These are phyloP conservation scores for Passer montanus DNA, from an alignment of 2,113 vertebrate genomes.

Conservation along the genomic window DNA sequence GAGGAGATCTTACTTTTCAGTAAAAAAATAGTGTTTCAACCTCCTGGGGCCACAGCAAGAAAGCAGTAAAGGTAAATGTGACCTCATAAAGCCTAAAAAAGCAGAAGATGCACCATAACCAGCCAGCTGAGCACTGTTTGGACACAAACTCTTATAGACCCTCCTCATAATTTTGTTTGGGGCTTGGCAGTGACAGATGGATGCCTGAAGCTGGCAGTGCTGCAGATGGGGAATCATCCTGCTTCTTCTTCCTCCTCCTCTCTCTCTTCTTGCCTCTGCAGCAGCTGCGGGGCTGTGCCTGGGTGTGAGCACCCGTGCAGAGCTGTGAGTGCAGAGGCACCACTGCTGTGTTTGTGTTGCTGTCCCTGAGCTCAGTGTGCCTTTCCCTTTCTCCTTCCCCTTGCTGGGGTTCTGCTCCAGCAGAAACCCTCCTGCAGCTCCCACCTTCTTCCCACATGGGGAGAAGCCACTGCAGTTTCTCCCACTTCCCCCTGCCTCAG, in stretches of 20 bases:
- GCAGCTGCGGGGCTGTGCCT: rapidly evolving
- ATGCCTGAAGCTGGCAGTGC: neutral
- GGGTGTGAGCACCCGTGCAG: rapidly evolving
- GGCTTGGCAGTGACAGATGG: neutral
- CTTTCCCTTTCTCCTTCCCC: neutral
- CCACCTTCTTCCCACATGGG: neutral
- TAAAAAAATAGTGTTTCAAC: neutral
- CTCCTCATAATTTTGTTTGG: neutral
- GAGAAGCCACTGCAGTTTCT: neutral
- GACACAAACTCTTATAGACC: neutral
- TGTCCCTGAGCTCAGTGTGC: rapidly evolving
- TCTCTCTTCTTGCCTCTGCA: neutral
- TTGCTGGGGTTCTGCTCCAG: neutral
- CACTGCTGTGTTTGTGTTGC: rapidly evolving
- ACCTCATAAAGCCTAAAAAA: neutral
- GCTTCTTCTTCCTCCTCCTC: neutral
- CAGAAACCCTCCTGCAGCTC: neutral
- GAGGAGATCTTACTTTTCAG: neutral
- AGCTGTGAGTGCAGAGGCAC: neutral
- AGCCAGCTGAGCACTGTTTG: neutral
- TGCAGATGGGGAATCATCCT: neutral
- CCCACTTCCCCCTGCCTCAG: neutral
- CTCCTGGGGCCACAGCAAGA: neutral
- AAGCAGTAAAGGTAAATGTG: neutral
- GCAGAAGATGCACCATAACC: neutral